Base-by-base conservation (phyloP, 1,140 invertebrate species). In the Danaus melanippus region DNA sequence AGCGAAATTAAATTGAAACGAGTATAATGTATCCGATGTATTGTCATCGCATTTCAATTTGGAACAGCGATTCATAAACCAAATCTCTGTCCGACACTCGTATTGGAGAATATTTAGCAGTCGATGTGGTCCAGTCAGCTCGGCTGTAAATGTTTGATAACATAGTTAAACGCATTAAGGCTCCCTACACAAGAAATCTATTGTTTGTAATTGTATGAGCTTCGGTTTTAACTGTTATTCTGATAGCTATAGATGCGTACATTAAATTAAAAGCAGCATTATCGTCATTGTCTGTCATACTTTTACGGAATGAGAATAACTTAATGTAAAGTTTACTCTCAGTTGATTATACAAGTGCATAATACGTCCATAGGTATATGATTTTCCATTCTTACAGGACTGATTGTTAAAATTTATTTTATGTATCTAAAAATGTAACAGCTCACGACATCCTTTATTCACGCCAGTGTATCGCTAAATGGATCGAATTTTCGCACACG, bases 81-180 rank as follows among this genome's bases (percentile, higher is more conserved):
- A 74, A 83, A 84, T 79, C 81, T 82, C 76, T 42, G 53, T 62
- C 63, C 62, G 53, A 66, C 78, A 84, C 72, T 75, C 79, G 56
- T 66, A 82, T 79, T 74, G 73, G 63, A 47, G 60, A 66, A 73
- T 81, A 75, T 81, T 84, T 79, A 81, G 78, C 65, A 64, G 21
- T 17, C 64, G 73, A 56, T 75, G 76, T 49, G 76, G 76, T 74
- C 63, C 69, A 55, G 60, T 42, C 62, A 53, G 64, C 50, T 57
- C 62, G 75, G 61, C 78, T 81, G 80, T 72, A 71, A 54, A 62
- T 58, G 52, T 10, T 59, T 59, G 78, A 81, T 84, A 81, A 81
- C 72, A 64, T 63, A 58, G 65, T 58, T 66, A 69, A 62, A 57
- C 60, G 65, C 47, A 74, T 68, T 65, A 71, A 63, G 56, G 48